phyloP scores from a whole-genome alignment of 2,797 vertebrate genomes.

The Muscicapa striata region DNA sequence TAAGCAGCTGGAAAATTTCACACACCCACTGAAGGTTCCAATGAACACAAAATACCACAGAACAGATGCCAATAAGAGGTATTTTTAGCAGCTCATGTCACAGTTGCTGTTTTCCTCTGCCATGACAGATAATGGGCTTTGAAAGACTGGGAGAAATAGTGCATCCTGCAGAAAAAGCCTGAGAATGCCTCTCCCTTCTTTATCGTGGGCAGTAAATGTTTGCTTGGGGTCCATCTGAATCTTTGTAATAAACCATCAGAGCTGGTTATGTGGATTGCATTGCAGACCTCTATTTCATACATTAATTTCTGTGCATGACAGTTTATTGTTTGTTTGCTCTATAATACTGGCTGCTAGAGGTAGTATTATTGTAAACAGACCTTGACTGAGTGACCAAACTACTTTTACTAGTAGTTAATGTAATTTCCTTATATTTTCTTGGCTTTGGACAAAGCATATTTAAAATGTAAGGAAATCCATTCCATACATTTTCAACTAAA shows the following conservation, averaged over 20 bases:
- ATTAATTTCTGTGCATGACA: conserved; percentile 6
- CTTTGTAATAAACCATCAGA: conserved; percentile 14
- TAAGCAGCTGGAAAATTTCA: conserved; percentile 78
- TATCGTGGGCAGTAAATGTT: conserved; percentile 27
- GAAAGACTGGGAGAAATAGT: conserved; percentile 56
- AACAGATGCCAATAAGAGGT: conserved; percentile 72
- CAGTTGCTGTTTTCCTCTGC: conserved; percentile 72
- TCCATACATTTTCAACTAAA: not conserved
- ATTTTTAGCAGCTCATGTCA: conserved; percentile 75
- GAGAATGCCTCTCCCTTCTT: conserved; percentile 29
- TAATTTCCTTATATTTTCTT: not conserved
- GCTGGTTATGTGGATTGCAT: conserved; percentile 5
- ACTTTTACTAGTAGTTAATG: not conserved
- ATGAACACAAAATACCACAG: conserved; percentile 71
- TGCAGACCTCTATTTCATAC: not conserved
- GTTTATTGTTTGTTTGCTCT: not conserved
- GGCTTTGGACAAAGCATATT: not conserved
- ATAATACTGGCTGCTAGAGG: not conserved
- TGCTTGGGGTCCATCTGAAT: conserved; percentile 20
- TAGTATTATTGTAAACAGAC: not conserved
- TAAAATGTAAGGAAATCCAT: conserved; percentile 2
- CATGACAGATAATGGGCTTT: conserved; percentile 68
- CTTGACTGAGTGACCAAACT: not conserved
- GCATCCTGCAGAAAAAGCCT: conserved; percentile 51
- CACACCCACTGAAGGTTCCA: conserved; percentile 69